Evolutionary conservation across 2,888 invertebrate species (phyloP).

Genomic region (Drosophila mulleri): DNA sequence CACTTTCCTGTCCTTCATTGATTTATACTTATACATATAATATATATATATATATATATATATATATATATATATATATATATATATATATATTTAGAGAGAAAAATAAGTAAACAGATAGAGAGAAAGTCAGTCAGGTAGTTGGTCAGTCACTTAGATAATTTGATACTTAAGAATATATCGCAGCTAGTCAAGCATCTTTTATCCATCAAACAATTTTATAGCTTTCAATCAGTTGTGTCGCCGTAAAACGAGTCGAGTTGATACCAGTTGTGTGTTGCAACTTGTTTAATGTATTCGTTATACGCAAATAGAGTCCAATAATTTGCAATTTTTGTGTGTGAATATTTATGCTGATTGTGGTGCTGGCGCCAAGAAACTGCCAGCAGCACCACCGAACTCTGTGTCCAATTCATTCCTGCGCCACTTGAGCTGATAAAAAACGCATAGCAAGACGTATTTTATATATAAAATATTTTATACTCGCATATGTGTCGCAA

Average conservation of each 20-base stretch:
- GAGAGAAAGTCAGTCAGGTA: too few relatives aligned
- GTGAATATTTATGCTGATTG: constrained; percentile 58
- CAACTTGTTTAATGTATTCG: constrained; percentile 35
- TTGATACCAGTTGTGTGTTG: background rate
- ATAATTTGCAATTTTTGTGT: constrained; percentile 42
- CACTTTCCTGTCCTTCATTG: too few relatives aligned
- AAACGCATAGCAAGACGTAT: constrained; percentile 29
- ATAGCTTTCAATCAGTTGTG: constrained; percentile 9
- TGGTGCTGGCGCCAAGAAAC: constrained; percentile 51
- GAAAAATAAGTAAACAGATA: too few relatives aligned
- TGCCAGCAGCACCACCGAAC: constrained; percentile 11
- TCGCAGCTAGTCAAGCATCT: background rate
- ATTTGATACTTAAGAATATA: background rate
- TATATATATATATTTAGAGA: too few relatives aligned
- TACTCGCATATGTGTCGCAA: background rate
- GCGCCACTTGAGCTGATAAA: constrained; percentile 22
- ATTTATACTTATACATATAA: too few relatives aligned
- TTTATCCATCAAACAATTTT: background rate
- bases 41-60: too few relatives aligned
- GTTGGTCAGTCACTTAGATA: background rate
- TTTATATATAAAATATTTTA: background rate
- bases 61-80: too few relatives aligned
- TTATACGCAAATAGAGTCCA: constrained; percentile 32
- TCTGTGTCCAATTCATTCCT: constrained; percentile 37
- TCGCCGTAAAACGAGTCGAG: constrained; percentile 3